A percentile compares a stretch with the other conserved stretches of the same genome.
Conservation (phyloP, 2,888 invertebrate genomes). For the Lepidonotus clava region DNA sequence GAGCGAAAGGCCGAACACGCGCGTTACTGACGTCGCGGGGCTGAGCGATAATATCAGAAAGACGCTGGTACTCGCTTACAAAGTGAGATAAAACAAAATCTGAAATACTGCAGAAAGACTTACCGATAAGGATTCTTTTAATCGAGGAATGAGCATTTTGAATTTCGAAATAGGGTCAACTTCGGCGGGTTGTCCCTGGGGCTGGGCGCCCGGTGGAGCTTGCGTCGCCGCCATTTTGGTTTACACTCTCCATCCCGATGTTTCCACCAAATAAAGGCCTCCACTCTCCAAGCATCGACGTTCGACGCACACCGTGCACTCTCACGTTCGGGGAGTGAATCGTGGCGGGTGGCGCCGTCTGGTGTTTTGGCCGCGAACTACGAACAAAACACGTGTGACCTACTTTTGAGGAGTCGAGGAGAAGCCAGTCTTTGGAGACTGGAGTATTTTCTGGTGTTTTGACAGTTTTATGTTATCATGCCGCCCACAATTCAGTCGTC, state of each 20-base stretch:
- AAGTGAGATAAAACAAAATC: too few species aligned
- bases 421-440: neutral
- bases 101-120: too few species aligned
- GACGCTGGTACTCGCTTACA: neutral
- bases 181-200: slow-evolving; percentile 43
- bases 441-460: neutral
- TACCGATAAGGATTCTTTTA: slow-evolving; percentile 44
- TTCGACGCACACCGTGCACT: too few species aligned
- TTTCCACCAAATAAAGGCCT: too few species aligned
- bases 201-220: neutral
- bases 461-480: slow-evolving; percentile 64
- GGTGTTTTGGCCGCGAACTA: neutral
- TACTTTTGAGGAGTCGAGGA: neutral
- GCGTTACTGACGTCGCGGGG: neutral
- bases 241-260: too few species aligned
- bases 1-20: neutral
- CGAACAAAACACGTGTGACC: slow-evolving; percentile 28
- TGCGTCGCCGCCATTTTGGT: slow-evolving; percentile 6
- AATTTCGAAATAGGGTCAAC: slow-evolving; percentile 47
- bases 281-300: too few species aligned
- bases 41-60: slow-evolving; percentile 29
- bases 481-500: slow-evolving; percentile 76
- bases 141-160: slow-evolving; percentile 37
- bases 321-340: too few species aligned
- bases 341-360: slow-evolving; percentile 3